Evolutionary conservation across 37 sponge, comb jelly and placozoan species (phyloP), one percentile per base, ranked within the genome.

Genomic region (Haliclona indistincta): DNA sequence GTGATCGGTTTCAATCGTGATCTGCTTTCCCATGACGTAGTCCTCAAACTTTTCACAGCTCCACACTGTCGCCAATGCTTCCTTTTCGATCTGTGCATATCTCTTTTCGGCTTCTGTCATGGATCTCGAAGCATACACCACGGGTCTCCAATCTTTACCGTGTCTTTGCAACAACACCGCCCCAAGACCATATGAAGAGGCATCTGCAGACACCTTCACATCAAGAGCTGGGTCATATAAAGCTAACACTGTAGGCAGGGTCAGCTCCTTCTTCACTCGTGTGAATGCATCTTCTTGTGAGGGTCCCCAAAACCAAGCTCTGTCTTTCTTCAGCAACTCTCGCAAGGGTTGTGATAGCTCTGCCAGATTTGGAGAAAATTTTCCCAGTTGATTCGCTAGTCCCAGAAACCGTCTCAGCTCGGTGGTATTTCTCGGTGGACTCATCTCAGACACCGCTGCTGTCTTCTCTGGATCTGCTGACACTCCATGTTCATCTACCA

Each of bases 41-140:
- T 71, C 33, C 25, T 49, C 64, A 81, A 81, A 81, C 32, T 71
- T 81, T n/a, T 67, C 83, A 20, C 83, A 82, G 13, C 70, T 76
- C 76, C 84, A 74, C 20, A 76, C 67, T 20, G 39, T 61, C 0
- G 69, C 84, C 28, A 83, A 37, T 23, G 76, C 84, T 43, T 71
- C 81, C 54, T 84, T 84, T 45, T 84, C 85, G 1, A 85, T 73
- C 58, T 77, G 86, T 2, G 86, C 67, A 38, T 78, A 85, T 17
- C 68, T 37, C 17, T 43, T 30, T 66, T 85, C 79, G 3, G 68
- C 64, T 39, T 72, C 78, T 1, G 64, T 73, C 74, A 67, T 45
- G 19, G 79, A 37, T 58, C 75, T 41, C n/a, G 84, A 83, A 28
- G 84, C 75, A 65, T 75, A 83, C 19, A 61, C 47, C 13, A 75